Conservation (phyloP, 2,888 invertebrate genomes). For the Meta bourneti region DNA sequence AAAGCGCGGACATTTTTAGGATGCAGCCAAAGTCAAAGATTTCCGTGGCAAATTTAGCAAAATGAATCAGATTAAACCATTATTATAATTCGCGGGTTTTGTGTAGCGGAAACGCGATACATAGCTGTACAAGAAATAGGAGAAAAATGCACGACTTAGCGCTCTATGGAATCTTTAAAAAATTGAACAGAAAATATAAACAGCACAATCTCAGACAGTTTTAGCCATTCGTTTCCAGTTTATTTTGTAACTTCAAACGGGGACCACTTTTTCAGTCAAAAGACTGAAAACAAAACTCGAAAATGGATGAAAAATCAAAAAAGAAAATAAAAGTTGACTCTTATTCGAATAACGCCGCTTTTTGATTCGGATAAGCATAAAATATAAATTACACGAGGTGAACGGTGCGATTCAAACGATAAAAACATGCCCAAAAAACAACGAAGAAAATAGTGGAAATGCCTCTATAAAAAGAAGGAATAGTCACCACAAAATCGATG, state of each 20-base stretch:
- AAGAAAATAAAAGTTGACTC: constrained; percentile 2
- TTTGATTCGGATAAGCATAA: constrained; percentile 20
- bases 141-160: constrained; percentile 72
- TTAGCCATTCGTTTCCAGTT: constrained; percentile 43
- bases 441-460: background rate
- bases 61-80: constrained; percentile 66
- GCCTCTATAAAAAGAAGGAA: background rate
- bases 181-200: constrained; percentile 16
- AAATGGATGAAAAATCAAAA: constrained; percentile 28
- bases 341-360: constrained; percentile 36
- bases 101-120: constrained; percentile 66
- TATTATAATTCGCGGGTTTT: constrained; percentile 60
- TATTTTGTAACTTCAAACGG: constrained; percentile 59
- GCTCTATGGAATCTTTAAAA: constrained; percentile 22
- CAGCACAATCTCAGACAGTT: constrained; percentile 62
- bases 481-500: too few species aligned
- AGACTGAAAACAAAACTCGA: constrained; percentile 28
- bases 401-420: constrained; percentile 43
- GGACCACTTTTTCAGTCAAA: constrained; percentile 65
- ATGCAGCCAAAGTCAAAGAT: constrained; percentile 69
- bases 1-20: constrained; percentile 70
- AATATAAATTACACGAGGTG: constrained; percentile 1
- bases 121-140: constrained; percentile 66
- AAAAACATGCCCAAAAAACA: background rate
- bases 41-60: constrained; percentile 76